These are phyloP conservation scores for Gorsachius goisagi DNA, from an alignment of 2,113 vertebrate genomes.

Conservation along the genomic window DNA sequence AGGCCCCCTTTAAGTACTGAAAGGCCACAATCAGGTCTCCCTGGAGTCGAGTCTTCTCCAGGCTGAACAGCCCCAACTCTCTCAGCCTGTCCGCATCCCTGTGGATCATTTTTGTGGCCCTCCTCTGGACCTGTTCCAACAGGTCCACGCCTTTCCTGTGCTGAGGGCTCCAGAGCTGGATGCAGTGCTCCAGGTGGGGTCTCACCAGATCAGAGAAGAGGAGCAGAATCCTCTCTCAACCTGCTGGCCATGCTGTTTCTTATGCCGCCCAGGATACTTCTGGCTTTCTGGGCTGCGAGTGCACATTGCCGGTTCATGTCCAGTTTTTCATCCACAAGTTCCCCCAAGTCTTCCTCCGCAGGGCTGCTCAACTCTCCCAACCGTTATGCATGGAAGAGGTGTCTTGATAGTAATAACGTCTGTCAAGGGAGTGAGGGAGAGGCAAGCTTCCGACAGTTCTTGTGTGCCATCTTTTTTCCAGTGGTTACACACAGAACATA, in stretches of 20 bases:
- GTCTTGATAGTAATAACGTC: not conserved
- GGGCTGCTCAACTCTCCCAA: not conserved
- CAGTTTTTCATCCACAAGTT: not conserved
- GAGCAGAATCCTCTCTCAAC: not conserved
- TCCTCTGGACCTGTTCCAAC: not conserved
- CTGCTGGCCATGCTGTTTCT: not conserved
- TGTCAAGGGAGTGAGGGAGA: not conserved
- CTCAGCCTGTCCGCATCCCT: not conserved
- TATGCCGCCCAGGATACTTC: accelerated
- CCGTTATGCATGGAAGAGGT: not conserved
- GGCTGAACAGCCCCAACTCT: not conserved
- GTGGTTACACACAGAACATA: not conserved
- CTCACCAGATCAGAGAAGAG: not conserved
- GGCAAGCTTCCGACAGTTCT: not conserved
- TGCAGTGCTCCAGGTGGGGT: not conserved
- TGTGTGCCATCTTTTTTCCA: not conserved
- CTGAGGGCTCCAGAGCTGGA: not conserved
- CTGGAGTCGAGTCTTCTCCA: not conserved
- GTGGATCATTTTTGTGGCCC: not conserved
- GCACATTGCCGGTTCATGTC: not conserved
- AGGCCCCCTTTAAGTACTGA: not conserved
- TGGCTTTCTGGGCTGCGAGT: not conserved
- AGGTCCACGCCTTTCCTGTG: not conserved
- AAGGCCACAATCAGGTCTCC: not conserved
- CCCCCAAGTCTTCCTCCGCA: not conserved